Conservation (phyloP, 1,140 invertebrate species). For the Lepidurus couesii region DNA sequence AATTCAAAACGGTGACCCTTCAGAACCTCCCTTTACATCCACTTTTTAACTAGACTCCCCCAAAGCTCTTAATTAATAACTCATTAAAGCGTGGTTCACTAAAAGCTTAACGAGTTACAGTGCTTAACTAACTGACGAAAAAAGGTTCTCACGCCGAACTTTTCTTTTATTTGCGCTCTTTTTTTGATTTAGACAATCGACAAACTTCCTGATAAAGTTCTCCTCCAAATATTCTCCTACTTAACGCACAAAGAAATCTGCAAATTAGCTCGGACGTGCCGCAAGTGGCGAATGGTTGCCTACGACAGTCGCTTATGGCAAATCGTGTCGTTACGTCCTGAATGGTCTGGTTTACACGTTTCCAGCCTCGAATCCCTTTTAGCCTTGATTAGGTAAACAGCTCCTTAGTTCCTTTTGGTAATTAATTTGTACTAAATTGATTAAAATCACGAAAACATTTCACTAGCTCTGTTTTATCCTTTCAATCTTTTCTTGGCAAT, state of each 20-base stretch:
- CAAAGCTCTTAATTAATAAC: not conserved
- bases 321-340: constrained; percentile 90
- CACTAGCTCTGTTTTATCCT: constrained; percentile 4
- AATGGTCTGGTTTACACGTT: constrained; percentile 91
- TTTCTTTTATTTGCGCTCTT: not conserved
- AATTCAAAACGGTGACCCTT: constrained; percentile 33
- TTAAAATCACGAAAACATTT: constrained; percentile 19
- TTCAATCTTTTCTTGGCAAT: not conserved
- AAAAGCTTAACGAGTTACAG: not conserved
- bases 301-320: constrained; percentile 93
- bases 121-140: not conserved
- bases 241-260: constrained; percentile 90
- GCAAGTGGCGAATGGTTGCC: constrained; percentile 85
- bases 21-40: not conserved
- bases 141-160: not conserved
- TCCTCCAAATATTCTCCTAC: constrained; percentile 92
- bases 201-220: constrained; percentile 93
- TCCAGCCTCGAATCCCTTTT: constrained; percentile 77
- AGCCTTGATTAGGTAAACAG: constrained; percentile 63
- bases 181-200: constrained; percentile 75
- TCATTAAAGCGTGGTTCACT: not conserved
- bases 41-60: not conserved
- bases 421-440: constrained; percentile 26
- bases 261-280: constrained; percentile 82
- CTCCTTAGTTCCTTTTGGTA: not conserved